phyloP scores from a whole-genome alignment of 2,113 vertebrate species.

The Elachura formosa region DNA sequence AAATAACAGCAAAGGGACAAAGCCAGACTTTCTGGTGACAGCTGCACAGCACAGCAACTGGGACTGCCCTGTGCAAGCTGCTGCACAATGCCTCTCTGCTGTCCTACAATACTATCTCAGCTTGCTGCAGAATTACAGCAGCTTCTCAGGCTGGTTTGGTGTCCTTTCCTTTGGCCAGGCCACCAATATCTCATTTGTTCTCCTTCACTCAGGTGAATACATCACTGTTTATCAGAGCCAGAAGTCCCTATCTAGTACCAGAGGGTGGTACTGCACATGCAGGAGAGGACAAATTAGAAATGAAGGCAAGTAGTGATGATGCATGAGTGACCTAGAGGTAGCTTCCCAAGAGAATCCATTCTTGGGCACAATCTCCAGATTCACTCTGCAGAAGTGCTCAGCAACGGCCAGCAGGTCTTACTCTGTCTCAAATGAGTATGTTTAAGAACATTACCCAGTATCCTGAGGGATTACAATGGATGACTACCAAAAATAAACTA shows the following conservation, averaged over 20 bases:
- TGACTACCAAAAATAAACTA: not conserved
- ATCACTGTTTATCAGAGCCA: not conserved
- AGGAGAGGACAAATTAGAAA: not conserved
- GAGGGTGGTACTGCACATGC: not conserved
- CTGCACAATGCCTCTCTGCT: fast-evolving
- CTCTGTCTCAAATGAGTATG: not conserved
- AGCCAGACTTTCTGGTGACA: not conserved
- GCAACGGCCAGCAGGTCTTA: not conserved
- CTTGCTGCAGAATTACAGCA: not conserved
- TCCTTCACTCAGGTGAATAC: not conserved
- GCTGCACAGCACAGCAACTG: fast-evolving
- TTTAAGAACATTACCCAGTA: not conserved
- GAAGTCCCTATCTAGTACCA: not conserved
- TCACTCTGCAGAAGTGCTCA: not conserved
- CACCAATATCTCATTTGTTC: not conserved
- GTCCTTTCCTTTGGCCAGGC: not conserved
- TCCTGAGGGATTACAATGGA: not conserved
- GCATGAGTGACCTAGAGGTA: not conserved
- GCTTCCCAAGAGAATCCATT: not conserved
- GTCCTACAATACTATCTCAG: not conserved
- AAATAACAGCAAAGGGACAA: not conserved
- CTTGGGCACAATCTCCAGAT: not conserved
- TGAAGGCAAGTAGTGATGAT: not conserved
- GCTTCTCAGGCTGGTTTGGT: not conserved
- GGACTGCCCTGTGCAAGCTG: not conserved